A percentile compares a stretch with the other conserved stretches of the same genome.
Conservation (phyloP, 2,888 invertebrate species). For the Drosophila histrio region DNA sequence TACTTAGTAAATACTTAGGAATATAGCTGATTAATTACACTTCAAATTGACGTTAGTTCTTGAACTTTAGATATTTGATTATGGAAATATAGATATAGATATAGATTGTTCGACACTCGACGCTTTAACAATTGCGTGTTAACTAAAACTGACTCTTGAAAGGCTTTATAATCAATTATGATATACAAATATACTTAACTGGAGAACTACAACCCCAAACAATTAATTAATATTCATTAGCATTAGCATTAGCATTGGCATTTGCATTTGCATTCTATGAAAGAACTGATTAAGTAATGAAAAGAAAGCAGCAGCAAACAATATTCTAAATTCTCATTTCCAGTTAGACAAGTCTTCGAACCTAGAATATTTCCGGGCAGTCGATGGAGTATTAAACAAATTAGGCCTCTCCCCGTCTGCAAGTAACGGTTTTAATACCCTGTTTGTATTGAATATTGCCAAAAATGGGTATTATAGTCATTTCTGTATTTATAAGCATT, state of each 20-base stretch:
- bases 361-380: background rate
- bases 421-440: constrained; percentile 64
- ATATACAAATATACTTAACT: constrained; percentile 7
- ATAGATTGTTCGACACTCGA: constrained; percentile 6
- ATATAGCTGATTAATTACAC: background rate
- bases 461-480: no score
- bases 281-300: constrained; percentile 44
- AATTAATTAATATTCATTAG: background rate
- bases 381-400: constrained; percentile 36
- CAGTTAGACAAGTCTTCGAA: constrained; percentile 49
- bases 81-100: background rate
- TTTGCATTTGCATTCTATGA: constrained; percentile 40
- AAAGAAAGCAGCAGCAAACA: constrained; percentile 44
- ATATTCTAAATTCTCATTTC: constrained; percentile 38
- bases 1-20: no score
- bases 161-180: constrained; percentile 1
- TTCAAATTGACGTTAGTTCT: constrained; percentile 5
- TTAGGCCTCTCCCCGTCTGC: constrained; percentile 59
- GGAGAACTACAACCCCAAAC: background rate
- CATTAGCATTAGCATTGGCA: constrained; percentile 33
- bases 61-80: background rate
- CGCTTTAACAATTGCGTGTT: background rate
- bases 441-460: background rate
- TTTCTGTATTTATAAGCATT: no score
- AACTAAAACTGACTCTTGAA: background rate